Evolutionary conservation across 1,140 invertebrate genomes (phyloP).

Genomic region (Neodiprion lecontei): DNA sequence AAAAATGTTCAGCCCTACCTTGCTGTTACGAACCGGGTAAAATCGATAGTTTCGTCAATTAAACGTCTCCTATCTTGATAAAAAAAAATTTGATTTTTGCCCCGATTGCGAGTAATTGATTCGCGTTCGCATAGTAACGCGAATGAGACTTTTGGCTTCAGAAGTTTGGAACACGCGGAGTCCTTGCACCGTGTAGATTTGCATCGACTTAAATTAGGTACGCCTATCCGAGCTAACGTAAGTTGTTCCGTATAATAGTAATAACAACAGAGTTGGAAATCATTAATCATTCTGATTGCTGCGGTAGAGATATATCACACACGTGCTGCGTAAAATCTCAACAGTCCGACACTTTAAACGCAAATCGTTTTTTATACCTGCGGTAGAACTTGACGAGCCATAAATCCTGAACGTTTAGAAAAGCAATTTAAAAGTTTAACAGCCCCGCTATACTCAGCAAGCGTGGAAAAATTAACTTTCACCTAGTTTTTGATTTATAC

Average conservation of each 20-base stretch:
- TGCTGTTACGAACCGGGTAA: no score
- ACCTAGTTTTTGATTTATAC: background rate
- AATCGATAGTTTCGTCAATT: no score
- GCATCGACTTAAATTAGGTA: background rate
- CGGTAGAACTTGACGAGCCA: background rate
- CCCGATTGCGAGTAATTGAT: no score
- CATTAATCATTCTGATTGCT: background rate
- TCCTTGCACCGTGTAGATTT: background rate
- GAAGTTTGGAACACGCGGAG: no score
- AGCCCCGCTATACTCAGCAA: no score
- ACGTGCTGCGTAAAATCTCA: background rate
- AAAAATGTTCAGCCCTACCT: no score
- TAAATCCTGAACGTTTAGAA: background rate
- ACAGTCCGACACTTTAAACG: background rate
- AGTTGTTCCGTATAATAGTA: background rate
- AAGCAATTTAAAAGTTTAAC: slow-evolving; percentile 3
- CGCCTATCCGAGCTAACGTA: background rate
- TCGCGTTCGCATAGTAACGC: no score
- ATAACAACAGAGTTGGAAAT: background rate
- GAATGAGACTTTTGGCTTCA: no score
- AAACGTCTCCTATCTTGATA: no score
- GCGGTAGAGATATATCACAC: background rate
- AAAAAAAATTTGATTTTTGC: no score
- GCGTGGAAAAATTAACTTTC: no score
- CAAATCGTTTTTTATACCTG: background rate